phyloP scores from a whole-genome alignment of 2,113 vertebrate species.

The Sakesphorus luctuosus region DNA sequence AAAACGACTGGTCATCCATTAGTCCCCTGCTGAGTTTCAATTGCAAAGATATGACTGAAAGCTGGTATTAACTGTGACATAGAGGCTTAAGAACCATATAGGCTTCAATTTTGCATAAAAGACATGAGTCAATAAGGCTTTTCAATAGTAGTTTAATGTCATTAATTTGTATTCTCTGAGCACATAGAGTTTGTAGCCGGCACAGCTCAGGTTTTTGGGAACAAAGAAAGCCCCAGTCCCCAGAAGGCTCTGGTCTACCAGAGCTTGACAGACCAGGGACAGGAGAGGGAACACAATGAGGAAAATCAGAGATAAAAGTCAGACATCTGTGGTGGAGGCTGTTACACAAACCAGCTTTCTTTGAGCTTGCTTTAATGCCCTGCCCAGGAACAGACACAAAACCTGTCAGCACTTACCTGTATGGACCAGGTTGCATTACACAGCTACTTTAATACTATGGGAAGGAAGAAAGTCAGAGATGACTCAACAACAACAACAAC shows the following conservation, averaged over 20 bases:
- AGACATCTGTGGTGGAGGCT: neutral
- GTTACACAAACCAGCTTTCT: neutral
- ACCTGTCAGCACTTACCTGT: neutral
- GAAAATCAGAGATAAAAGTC: neutral
- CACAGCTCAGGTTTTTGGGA: neutral
- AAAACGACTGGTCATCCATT: conserved; percentile 36
- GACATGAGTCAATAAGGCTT: neutral
- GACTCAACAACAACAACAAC: too few relatives aligned
- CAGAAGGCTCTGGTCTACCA: neutral
- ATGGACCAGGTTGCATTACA: neutral
- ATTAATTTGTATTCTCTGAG: conserved; percentile 25
- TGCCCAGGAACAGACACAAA: neutral
- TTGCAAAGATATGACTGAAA: conserved; percentile 34
- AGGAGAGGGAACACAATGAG: neutral
- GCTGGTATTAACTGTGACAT: conserved; percentile 37
- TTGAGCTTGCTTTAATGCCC: neutral
- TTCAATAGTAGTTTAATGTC: neutral
- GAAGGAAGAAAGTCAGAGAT: neutral
- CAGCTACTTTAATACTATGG: neutral
- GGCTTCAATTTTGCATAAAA: neutral
- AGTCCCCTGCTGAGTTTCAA: conserved; percentile 11
- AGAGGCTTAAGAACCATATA: neutral
- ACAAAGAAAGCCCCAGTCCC: neutral
- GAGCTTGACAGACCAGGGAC: neutral
- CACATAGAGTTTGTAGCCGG: neutral